Conservation (phyloP, 2,797 vertebrate species). For the Poecilia gillii region DNA sequence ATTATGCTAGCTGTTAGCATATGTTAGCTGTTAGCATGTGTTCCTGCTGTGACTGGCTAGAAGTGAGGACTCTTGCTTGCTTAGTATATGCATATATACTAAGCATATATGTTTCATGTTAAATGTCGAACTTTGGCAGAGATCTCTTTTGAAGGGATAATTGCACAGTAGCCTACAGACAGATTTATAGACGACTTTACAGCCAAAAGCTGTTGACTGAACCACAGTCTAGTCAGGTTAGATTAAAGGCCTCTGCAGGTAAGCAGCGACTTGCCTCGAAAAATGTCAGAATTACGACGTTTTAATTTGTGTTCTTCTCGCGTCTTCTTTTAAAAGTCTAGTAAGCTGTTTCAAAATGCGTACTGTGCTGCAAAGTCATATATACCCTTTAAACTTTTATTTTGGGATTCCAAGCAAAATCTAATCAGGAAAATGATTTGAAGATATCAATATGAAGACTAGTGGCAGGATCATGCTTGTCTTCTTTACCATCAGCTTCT, state of each 20-base stretch:
- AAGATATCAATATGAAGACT: not conserved
- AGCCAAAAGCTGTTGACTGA: conserved; percentile 33
- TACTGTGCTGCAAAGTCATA: not conserved
- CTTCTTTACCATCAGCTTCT: not conserved
- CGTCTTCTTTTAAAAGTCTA: not conserved
- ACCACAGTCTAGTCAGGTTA: conserved; percentile 59
- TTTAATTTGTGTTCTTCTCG: not conserved
- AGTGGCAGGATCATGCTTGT: not conserved
- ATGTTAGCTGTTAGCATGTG: no score
- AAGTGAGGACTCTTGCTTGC: no score
- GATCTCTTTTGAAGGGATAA: conserved; percentile 16
- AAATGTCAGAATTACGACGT: not conserved
- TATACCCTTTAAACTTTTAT: not conserved
- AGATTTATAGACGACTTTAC: conserved; percentile 22
- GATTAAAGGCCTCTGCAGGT: conserved; percentile 16
- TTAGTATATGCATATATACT: no score
- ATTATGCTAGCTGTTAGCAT: not conserved
- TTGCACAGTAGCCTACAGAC: conserved; percentile 31
- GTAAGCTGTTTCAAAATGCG: not conserved
- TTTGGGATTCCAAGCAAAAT: not conserved
- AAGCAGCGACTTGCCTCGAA: conserved; percentile 25
- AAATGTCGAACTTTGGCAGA: conserved; percentile 3
- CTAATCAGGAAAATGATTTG: not conserved
- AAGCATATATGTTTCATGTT: conserved; percentile 8
- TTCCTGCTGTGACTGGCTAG: no score